Base-by-base conservation (phyloP, 1,140 invertebrate species). In the Delia radicum region DNA sequence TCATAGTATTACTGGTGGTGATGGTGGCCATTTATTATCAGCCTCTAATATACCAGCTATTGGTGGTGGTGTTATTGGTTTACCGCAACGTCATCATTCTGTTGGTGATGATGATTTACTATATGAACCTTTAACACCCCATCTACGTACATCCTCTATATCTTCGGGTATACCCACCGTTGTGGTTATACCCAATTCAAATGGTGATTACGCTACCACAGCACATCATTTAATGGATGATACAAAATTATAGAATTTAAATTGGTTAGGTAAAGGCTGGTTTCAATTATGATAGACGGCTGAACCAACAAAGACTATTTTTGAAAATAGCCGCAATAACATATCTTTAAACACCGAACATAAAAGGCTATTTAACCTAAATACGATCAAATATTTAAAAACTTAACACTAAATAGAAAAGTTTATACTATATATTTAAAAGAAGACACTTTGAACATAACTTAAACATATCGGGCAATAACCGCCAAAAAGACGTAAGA, bases 141-240 rank as follows among this genome's bases (percentile, higher is more conserved):
- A 33, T 61, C 2, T 71, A 42, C 76, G 76, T 18, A 74, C 73
- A n/a, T 48, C 74, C 13, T 29, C 42, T 21, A 72, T 46, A 13
- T 18, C 27, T 31, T 71, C 62, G 62, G 33, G 62, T 18, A 77
- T 85, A 74, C 83, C 83, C 37, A 80, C 81, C 76, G 83, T 85
- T 77, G 81, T 85, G 73, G 82, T 85, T 71, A 81, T 85, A 75
- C 83, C 83, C 61, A 83, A 85, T 81, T 28, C n/a, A 27, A 77
- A 77, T 62, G 79, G 78, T 65, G 80, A 82, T 75, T 73, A 73
- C 13, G 65, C 33, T 33, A 33, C 65, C 0, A 62, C 33, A 33
- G 28, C 62, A 0, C 65, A 69, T 69, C 65, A 69, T 69, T 80
- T 61, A 61, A 80, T 83, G 55, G 81, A 82, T 46, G 84, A 85